Evolutionary conservation across 2,113 vertebrate genomes (phyloP), one percentile per base, ranked within the genome.

Genomic region (Orcinus orca): DNA sequence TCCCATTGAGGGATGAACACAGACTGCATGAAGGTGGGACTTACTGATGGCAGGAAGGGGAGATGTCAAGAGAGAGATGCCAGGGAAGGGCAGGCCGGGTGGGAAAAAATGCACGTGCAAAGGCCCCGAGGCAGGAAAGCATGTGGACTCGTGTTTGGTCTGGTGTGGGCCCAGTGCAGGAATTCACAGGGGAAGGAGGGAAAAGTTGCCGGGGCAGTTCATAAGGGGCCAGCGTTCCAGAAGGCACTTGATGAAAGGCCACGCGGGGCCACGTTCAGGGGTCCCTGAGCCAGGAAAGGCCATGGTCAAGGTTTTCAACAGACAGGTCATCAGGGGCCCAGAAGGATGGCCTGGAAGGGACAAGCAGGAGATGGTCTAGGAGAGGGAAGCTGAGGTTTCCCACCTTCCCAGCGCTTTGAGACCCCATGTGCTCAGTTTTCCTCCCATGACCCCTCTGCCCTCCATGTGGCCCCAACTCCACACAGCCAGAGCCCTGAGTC

Each of bases 61-160:
- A 83, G 36, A 50, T 50, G 50, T 73, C 58, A 31, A 38, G 33
- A 80, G 29, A 38, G 63, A 88, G 89, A 88, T 5, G 14, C 58
- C 58, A 81, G n/a, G 17, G 26, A 50, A 81, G 60, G 50, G 58
- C 23, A 60, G 10, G 29, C 38, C 31, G 23, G 55, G 58, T 29
- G 38, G 53, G 6, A n/a, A 88, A 18, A 53, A 36, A 8, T 4
- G 33, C 31, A 18, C 0, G 8, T 85, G 77, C 82, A 58, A 74
- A 94, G 73, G 36, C 50, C 92, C 80, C 2, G 89, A 20, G 26
- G 79, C 82, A 74, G 63, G 33, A 50, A 36, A 38, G 80, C 15
- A 65, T 9, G 18, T 0, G 5, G 36, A 58, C 15, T 29, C 41
- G 6, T 0, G 0, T 18, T 6, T 44, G 53, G 38, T 44, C 79